Base-by-base conservation (phyloP, 2,888 invertebrate species). In the Tipula helvola region DNA sequence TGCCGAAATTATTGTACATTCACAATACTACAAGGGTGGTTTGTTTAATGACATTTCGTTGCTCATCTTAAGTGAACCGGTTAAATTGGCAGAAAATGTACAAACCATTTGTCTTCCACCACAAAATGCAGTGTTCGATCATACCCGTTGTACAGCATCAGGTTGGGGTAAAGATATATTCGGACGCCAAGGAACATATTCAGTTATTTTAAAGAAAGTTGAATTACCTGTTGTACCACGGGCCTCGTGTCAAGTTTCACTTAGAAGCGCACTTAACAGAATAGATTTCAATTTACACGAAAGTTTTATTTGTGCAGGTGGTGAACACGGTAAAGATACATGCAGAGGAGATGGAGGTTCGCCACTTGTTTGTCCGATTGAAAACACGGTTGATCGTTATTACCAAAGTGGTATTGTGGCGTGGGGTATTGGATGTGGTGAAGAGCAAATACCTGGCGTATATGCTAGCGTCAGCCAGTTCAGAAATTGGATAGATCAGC, bases 401-500 rank as follows among this genome's bases (percentile, higher is more conserved):
- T 89, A 90, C 86, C 90, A 91, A 28, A 90, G 90, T 39, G 96
- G 96, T 0, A 95, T 96, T 71, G 96, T 96, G 0, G 94, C 96
- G 0, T 97, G 96, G 96, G 96, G 97, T 18, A 95, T 96, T 88
- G 95, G 95, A 0, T 97, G 97, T 89, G 96, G 96, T 0, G 91
- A 91, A 16, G 91, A 93, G 86, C 92, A 93, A 57, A 92, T 93
- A 18, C 96, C 96, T 0, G 96, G 95, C 0, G 95, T 96, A 0
- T 97, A 96, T 89, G 95, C 94, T 0, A 95, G 95, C 89, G 93
- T 97, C 1, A 92, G 94, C 0, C 90, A 92, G 42, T 92, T 94
- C 12, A 92, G 95, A 0, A 90, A 91, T 12, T 97, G 97, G 96
- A 95, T 97, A 88, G 94, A 95, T 88, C 92, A 93, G 88, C 92